Evolutionary conservation across 1,140 invertebrate species (phyloP), one percentile per base, ranked within the genome.

Genomic region (Caenorhabditis brenneri): DNA sequence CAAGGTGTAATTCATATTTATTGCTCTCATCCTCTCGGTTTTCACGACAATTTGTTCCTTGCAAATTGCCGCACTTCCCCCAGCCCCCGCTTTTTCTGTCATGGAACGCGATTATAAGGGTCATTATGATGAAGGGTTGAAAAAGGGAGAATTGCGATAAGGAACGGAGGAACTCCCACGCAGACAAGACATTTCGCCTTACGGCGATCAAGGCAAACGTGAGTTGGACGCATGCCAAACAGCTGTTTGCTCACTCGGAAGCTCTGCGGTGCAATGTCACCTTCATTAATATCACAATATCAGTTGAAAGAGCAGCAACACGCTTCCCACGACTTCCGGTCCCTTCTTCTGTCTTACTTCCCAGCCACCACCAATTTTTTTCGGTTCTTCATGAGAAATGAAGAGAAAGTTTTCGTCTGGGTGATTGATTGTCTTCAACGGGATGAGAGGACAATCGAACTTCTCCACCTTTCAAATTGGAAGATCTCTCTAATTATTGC

Each of bases 1-100:
- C 65, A 74, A 74, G 33, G 65, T 74, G 65, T 74, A 74, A 74
- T 74, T 74, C 65, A 74, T 74, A 74, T 74, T 65, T 74, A 74
- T 74, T 74, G 65, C 36, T n/a, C 36, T 74, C 65, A 36, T 36
- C 29, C 22, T 74, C 33, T 42, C 33, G 9, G 24, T 74, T 9
- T 74, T 74, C 36, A 42, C 36, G 36, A n/a, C 36, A 74, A 65
- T 74, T 74, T 74, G 65, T 42, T 74, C 65, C 31, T 36, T 58
- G 55, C 27, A 58, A 58, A 65, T 65, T 65, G 58, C 58, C 58
- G 58, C 31, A 3, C 36, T 33, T 36, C 24, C n/a, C n/a, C n/a
- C n/a, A n/a, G n/a, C n/a, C n/a, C n/a, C n/a, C n/a, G n/a, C n/a
- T n/a, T n/a, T n/a, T n/a, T n/a, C n/a, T n/a, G n/a, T n/a, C n/a